These are phyloP conservation scores for Passer montanus DNA, from an alignment of 2,113 vertebrate genomes.

Conservation along the genomic window DNA sequence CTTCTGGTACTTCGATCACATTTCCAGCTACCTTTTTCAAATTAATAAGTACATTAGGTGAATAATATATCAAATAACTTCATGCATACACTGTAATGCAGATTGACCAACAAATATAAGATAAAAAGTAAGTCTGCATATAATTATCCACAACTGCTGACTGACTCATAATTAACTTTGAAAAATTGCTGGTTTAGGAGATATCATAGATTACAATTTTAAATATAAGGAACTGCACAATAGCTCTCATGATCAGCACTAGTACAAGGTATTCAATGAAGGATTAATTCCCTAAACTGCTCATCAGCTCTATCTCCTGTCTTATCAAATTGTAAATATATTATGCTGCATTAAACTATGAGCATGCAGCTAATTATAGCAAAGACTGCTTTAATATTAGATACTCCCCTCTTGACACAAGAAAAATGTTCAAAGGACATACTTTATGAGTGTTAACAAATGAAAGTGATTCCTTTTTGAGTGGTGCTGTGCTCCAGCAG, in stretches of 20 bases:
- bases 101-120: conserved; percentile 39
- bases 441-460: conserved; percentile 17
- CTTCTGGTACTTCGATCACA: not conserved
- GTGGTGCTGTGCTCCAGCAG: not conserved
- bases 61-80: no score
- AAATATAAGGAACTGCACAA: conserved; percentile 51
- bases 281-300: conserved; percentile 45
- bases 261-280: conserved; percentile 49
- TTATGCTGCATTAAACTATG: conserved; percentile 49
- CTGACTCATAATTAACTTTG: conserved; percentile 68
- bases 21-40: conserved; percentile 7
- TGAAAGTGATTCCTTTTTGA: not conserved
- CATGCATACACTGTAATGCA: no score
- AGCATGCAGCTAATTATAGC: conserved; percentile 53
- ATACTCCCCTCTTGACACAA: not conserved
- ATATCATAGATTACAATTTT: conserved; percentile 43
- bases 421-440: conserved; percentile 18
- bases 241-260: conserved; percentile 20
- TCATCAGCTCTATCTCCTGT: conserved; percentile 50
- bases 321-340: conserved; percentile 67
- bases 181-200: conserved; percentile 58
- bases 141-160: conserved; percentile 50
- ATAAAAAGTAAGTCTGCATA: conserved; percentile 39
- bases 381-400: conserved; percentile 22
- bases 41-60: not conserved